A percentile compares a stretch with the other conserved stretches of the same genome.
phyloP scores from a whole-genome alignment of 2,888 invertebrate genomes.

The Resseliella maxima region DNA sequence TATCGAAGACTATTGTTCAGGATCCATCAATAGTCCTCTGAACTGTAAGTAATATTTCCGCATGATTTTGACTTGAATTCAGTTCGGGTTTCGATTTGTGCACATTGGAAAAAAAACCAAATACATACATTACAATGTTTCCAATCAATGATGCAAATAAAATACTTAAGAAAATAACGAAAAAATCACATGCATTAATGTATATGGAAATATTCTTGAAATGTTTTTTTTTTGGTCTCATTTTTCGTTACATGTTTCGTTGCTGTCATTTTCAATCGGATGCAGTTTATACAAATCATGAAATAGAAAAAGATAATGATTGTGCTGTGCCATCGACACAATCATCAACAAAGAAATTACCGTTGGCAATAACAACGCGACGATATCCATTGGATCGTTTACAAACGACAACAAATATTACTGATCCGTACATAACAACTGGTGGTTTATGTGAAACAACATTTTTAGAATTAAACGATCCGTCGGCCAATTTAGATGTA shows the following conservation, averaged over 20 bases:
- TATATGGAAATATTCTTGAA: not conserved
- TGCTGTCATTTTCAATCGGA: not conserved
- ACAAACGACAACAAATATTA: slow-evolving; percentile 11
- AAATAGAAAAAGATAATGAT: slow-evolving; percentile 66
- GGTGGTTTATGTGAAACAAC: slow-evolving; percentile 56
- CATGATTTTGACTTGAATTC: not conserved
- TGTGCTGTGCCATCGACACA: slow-evolving; percentile 61
- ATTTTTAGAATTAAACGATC: slow-evolving; percentile 55
- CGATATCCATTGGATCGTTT: slow-evolving; percentile 61
- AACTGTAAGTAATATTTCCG: slow-evolving; percentile 64
- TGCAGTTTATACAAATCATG: slow-evolving; percentile 66
- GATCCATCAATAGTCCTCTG: slow-evolving; percentile 66
- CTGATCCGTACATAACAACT: slow-evolving; percentile 53
- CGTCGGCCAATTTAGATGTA: slow-evolving; percentile 44
- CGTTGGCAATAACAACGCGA: slow-evolving; percentile 66
- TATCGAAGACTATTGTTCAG: slow-evolving; percentile 67
- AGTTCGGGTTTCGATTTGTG: not conserved
- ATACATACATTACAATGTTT: not conserved
- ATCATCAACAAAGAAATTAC: slow-evolving; percentile 59
- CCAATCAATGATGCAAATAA: too few species aligned
- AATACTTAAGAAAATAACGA: too few species aligned
- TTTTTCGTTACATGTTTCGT: too few species aligned
- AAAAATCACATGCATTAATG: too few species aligned
- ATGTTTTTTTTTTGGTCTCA: slow-evolving; percentile 36
- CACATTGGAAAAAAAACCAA: too few species aligned